Percentiles rank a stretch among this genome's conserved stretches.
Conservation (phyloP, 2,888 invertebrate genomes). For the Schizotus pectinicornis region DNA sequence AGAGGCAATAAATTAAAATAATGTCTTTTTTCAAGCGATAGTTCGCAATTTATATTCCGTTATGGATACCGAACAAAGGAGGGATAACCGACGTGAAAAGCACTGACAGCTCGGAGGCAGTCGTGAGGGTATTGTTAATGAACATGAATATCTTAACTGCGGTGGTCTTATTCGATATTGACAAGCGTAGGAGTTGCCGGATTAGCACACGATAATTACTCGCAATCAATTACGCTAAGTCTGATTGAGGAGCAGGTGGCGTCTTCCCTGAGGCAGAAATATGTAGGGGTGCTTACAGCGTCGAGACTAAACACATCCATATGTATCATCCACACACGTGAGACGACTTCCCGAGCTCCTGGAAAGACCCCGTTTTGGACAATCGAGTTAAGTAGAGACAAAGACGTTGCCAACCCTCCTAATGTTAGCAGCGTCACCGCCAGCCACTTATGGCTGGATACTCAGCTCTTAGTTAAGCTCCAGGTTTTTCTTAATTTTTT, state of each 20-base stretch:
- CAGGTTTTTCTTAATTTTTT: too few species aligned
- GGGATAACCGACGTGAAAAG: slow-evolving; percentile 34
- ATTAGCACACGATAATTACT: slow-evolving; percentile 48
- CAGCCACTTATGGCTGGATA: too few species aligned
- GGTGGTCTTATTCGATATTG: slow-evolving; percentile 47
- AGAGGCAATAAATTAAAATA: slow-evolving; percentile 26
- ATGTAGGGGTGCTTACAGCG: background rate
- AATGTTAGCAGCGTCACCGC: too few species aligned
- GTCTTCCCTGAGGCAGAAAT: background rate
- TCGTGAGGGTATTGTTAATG: slow-evolving; percentile 50
- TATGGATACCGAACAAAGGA: slow-evolving; percentile 40
- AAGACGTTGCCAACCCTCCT: too few species aligned
- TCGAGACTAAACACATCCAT: too few species aligned
- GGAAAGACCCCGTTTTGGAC: too few species aligned
- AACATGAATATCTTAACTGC: slow-evolving; percentile 48
- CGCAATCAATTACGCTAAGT: slow-evolving; percentile 43
- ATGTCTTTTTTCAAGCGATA: slow-evolving; percentile 22
- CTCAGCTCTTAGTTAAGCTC: too few species aligned
- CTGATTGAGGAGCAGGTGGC: slow-evolving; percentile 39
- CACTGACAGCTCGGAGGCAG: slow-evolving; percentile 40
- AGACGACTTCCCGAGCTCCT: too few species aligned
- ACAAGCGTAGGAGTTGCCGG: slow-evolving; percentile 46
- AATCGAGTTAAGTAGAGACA: too few species aligned
- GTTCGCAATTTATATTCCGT: slow-evolving; percentile 32
- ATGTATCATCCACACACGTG: too few species aligned